Base-by-base conservation (phyloP, 2,113 vertebrate species). In the Electrona antarctica region DNA sequence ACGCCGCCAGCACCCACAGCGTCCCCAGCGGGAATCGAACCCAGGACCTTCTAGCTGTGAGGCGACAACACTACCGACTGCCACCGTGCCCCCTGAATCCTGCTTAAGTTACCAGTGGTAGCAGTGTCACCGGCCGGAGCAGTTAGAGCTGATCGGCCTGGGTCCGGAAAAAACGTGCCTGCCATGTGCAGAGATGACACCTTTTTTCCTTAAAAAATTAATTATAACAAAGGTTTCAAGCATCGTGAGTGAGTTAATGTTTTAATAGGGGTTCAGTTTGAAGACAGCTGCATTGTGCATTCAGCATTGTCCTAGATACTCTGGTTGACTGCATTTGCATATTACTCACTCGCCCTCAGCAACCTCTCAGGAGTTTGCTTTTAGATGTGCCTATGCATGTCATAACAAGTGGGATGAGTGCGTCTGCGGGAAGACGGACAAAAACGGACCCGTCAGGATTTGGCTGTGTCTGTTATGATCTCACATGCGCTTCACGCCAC, bases 311-410 rank as follows among this genome's bases (percentile, higher is more conserved):
- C 91, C 89, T 84, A 91, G 88, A 90, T 90, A 71, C 84, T 88
- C 67, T 64, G 80, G 76, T 86, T 89, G 85, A 89, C 69, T 60
- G 83, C 46, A 89, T 93, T 91, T 89, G 86, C 90, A 92, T 92
- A 86, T 91, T 83, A 91, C 87, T 83, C 79, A 85, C 83, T 92
- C 78, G 91, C 91, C 91, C 89, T 92, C 85, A 92, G 91, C 87
- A 78, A 87, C 87, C 87, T 93, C 87, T 88, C 58, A 85, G 89
- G 90, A 90, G 89, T 90, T 88, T 83, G 85, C 87, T 88, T 87
- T 90, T 85, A 80, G 86, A 91, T 87, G 84, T 86, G 81, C 80
- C 81, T 89, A 76, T 78, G 80, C 86, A 82, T 87, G 86, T 93
- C 90, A 90, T 81, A 90, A 90, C 77, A 89, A 89, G 79, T 82